Evolutionary conservation across 2,113 vertebrate genomes (phyloP).

Genomic region (Rafetus swinhoei): DNA sequence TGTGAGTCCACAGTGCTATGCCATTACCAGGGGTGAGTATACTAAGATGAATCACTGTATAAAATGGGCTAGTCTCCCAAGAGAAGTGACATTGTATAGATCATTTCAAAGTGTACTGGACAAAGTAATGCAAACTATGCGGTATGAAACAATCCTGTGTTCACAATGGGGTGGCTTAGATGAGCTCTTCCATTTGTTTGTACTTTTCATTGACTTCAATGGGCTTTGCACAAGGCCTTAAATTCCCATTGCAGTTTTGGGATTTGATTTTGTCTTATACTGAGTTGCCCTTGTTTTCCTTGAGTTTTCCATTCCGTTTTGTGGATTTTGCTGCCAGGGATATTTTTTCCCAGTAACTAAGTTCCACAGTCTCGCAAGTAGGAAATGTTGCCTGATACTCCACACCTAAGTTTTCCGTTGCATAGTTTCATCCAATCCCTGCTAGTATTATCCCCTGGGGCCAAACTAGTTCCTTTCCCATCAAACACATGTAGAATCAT

Average conservation of each 20-base stretch:
- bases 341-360: background rate
- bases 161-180: background rate
- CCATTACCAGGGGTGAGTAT: background rate
- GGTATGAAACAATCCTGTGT: background rate
- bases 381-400: conserved; percentile 19
- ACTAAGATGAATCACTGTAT: background rate
- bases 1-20: background rate
- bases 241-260: conserved; percentile 55
- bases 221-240: conserved; percentile 43
- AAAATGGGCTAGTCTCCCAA: background rate
- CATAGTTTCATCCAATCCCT: background rate
- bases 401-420: background rate
- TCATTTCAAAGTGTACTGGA: background rate
- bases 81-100: background rate
- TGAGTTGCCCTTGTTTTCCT: conserved; percentile 39
- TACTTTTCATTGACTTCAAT: conserved; percentile 55
- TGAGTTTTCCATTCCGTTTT: background rate
- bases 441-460: background rate
- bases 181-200: background rate
- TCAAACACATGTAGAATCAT: background rate
- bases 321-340: background rate
- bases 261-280: background rate
- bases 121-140: background rate
- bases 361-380: background rate
- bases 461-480: background rate